A percentile compares a stretch with the other conserved stretches of the same genome.
These are phyloP conservation scores for Hepsetus odoe DNA, from an alignment of 2,113 vertebrate genomes.

Conservation along the genomic window DNA sequence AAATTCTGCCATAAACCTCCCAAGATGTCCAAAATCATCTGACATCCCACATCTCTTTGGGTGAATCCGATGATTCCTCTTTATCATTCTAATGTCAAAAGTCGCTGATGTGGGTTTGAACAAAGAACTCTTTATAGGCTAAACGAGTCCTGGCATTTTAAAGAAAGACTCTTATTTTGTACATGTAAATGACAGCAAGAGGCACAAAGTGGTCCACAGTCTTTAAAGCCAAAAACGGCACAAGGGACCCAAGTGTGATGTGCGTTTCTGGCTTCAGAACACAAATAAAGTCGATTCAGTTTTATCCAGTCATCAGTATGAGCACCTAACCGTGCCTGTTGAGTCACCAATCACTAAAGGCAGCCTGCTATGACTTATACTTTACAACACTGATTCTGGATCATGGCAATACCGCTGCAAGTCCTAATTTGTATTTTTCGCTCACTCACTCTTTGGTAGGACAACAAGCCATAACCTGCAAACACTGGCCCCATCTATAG, in stretches of 20 bases:
- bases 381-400: background rate
- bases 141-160: slow-evolving; percentile 6
- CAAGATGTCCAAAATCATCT: background rate
- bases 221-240: slow-evolving; percentile 23
- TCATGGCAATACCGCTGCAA: background rate
- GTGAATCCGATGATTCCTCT: background rate
- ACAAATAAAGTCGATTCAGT: background rate
- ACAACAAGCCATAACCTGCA: background rate
- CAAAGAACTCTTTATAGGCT: slow-evolving; percentile 28
- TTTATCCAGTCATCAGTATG: slow-evolving; percentile 12
- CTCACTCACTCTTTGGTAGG: background rate
- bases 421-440: background rate
- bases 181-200: slow-evolving; percentile 46
- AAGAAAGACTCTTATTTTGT: slow-evolving; percentile 44
- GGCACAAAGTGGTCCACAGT: background rate
- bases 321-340: background rate
- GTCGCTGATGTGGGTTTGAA: background rate
- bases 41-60: background rate
- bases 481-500: background rate
- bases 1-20: background rate
- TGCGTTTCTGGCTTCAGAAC: background rate
- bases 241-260: slow-evolving; percentile 39
- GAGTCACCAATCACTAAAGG: slow-evolving; percentile 33
- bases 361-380: slow-evolving; percentile 2
- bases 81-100: background rate